Evolutionary conservation across 1,140 invertebrate species (phyloP).

Genomic region (Drosophila aff.): DNA sequence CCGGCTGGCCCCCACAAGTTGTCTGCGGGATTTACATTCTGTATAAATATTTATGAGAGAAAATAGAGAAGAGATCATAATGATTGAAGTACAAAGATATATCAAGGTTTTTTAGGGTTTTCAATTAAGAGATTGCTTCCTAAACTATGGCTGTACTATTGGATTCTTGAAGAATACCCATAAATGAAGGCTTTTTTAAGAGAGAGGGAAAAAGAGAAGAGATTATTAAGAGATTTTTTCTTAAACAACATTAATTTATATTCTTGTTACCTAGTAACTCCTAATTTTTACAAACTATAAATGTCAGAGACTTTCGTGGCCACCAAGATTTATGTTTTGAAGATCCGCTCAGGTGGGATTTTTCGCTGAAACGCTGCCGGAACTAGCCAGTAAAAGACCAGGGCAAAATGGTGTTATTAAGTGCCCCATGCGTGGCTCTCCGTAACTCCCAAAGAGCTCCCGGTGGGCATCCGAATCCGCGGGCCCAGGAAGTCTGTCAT

Average conservation of each 20-base stretch:
- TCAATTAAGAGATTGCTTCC: neutral
- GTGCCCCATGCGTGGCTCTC: constrained; percentile 37
- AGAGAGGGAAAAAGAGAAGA: too few relatives aligned
- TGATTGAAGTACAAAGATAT: constrained; percentile 32
- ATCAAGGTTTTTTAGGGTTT: neutral
- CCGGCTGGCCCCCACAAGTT: constrained; percentile 68
- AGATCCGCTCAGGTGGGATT: constrained; percentile 17
- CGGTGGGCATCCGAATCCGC: constrained; percentile 22
- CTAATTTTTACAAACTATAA: neutral
- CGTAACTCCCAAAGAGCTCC: constrained; percentile 8
- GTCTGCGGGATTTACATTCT: constrained; percentile 61
- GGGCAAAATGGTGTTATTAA: constrained; percentile 28
- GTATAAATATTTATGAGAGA: constrained; percentile 78
- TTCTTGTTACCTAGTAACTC: neutral
- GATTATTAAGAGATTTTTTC: neutral
- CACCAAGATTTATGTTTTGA: neutral
- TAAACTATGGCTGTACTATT: neutral
- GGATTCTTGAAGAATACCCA: too few relatives aligned
- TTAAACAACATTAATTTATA: neutral
- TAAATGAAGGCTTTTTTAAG: too few relatives aligned
- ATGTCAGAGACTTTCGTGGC: neutral
- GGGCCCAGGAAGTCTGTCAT: constrained; percentile 65
- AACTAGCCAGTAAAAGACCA: constrained; percentile 36
- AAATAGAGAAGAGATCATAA: constrained; percentile 68
- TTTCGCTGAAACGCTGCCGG: constrained; percentile 20